phyloP scores from a whole-genome alignment of 2,888 invertebrate species.

The Alviniconcha strummeri region DNA sequence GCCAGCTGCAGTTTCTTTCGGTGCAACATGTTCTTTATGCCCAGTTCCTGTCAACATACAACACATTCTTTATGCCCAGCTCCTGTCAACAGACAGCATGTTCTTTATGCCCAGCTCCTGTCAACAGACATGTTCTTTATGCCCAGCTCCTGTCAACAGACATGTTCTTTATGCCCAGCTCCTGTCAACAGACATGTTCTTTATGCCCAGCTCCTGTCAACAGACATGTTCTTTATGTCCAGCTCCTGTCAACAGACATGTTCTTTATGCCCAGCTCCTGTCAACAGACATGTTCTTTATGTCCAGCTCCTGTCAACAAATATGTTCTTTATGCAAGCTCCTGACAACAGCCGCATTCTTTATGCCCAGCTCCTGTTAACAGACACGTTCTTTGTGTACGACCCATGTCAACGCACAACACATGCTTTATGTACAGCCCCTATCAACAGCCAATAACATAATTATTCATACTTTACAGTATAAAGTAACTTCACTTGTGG shows the following conservation, averaged over 20 bases:
- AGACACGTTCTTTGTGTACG: neutral
- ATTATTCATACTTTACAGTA: neutral
- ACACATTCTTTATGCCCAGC: neutral
- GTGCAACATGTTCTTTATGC: conserved; percentile 83
- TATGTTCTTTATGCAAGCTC: neutral
- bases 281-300: conserved; percentile 78
- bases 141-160: conserved; percentile 73
- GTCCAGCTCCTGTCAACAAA: conserved; percentile 70
- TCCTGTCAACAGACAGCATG: neutral
- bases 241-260: neutral
- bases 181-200: conserved; percentile 53
- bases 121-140: neutral
- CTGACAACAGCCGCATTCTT: conserved; percentile 75
- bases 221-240: neutral
- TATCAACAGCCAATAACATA: conserved; percentile 78
- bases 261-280: neutral
- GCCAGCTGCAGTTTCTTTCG: conserved; percentile 91
- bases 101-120: neutral
- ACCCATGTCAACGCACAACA: neutral
- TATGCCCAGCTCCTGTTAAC: neutral
- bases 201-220: neutral
- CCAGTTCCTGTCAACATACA: conserved; percentile 68
- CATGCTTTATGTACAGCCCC: neutral
- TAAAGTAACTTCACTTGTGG: neutral
- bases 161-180: conserved; percentile 77